Evolutionary conservation across 2,797 vertebrate species (phyloP), one percentile per base, ranked within the genome.

Genomic region (Rachycentron canadum): DNA sequence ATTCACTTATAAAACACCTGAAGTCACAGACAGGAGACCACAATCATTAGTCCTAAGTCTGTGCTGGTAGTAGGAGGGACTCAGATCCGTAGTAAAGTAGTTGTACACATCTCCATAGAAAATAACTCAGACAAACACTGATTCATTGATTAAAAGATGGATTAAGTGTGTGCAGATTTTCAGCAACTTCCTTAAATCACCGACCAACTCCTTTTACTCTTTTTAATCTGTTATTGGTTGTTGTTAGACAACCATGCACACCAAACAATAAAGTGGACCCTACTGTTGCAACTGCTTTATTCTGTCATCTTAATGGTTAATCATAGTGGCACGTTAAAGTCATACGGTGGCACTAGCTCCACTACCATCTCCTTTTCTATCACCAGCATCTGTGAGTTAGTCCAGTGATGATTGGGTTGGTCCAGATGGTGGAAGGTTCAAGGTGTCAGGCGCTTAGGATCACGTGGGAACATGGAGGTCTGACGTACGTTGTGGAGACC

Each of bases 381-480:
- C 76, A 72, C 53, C 59, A 45, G 67, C 36, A 49, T 80, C 17
- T 73, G 58, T 43, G 64, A 28, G 55, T 75, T 60, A 72, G 55
- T 82, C 61, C 45, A 23, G 41, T 45, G 40, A 69, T 23, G 26
- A 55, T 30, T 30, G 34, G 55, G 47, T 70, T 43, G 32, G 23
- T 71, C 25, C 32, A 10, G 3, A 30, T 19, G 21, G 25, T 2
- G 3, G 12, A 34, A 50, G 21, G 30, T 82, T 95, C 93, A 99
- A 65, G 98, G 98, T 0, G 98, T 99, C 73, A 99, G 96, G 75
- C 98, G 96, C 82, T 99, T 99, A 60, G 98, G 98, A 86, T 99
- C 98, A 60, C 98, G 96, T 0, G 98, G 98, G 93, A 99, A 99
- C 98, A 99, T 99, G 84, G 98, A 99, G 52, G 98, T 99, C 92